Percentiles rank a stretch among this genome's conserved stretches.
phyloP scores from a whole-genome alignment of 2,113 vertebrate species.

The Cynopterus brachyotis region DNA sequence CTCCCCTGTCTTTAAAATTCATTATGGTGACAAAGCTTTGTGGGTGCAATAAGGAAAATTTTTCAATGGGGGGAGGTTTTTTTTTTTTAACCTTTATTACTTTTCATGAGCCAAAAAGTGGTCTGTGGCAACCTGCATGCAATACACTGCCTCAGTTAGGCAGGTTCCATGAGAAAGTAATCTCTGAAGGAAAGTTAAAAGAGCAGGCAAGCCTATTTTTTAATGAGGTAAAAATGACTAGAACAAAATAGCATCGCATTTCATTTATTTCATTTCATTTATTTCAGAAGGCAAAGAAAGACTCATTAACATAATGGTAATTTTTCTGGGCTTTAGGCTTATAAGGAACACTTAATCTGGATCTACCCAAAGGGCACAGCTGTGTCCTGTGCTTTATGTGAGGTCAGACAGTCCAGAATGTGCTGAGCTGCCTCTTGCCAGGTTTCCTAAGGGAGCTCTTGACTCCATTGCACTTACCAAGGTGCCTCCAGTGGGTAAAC shows the following conservation, averaged over 20 bases:
- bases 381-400: neutral
- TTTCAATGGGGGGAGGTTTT: neutral
- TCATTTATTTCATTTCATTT: neutral
- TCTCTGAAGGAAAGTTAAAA: neutral
- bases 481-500: neutral
- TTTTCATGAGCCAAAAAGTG: neutral
- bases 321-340: neutral
- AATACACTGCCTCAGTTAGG: neutral
- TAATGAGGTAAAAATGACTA: neutral
- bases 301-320: neutral
- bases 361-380: neutral
- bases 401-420: neutral
- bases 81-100: neutral
- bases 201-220: neutral
- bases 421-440: neutral
- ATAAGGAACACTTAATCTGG: neutral
- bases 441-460: neutral
- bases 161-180: neutral
- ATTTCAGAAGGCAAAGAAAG: neutral
- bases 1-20: neutral
- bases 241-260: neutral
- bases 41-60: neutral
- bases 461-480: neutral
- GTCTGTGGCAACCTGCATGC: neutral
- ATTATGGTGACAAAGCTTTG: neutral